phyloP scores from a whole-genome alignment of 2,888 invertebrate genomes.

The Amorpha juglandis region DNA sequence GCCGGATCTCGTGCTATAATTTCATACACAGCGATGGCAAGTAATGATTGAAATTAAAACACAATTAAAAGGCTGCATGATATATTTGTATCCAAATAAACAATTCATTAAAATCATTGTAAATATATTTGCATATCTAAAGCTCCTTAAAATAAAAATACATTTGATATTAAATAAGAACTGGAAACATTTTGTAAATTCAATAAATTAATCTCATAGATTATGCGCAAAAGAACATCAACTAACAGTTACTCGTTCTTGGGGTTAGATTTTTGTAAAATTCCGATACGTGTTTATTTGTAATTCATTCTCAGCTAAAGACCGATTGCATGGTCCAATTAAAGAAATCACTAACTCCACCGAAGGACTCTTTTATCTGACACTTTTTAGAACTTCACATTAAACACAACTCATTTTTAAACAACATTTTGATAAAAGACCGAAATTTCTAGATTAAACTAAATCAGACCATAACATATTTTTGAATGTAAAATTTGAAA shows the following conservation, averaged over 20 bases:
- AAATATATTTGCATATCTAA: conserved; percentile 9
- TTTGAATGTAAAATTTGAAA: no score
- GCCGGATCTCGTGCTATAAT: no score
- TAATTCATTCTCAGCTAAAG: no score
- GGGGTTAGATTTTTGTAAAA: neutral
- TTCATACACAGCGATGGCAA: no score
- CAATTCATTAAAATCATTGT: conserved; percentile 28
- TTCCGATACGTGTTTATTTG: neutral
- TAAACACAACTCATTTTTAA: no score
- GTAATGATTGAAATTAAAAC: conserved; percentile 6
- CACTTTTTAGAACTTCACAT: no score
- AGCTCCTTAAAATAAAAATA: conserved; percentile 17
- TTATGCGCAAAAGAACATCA: conserved; percentile 16
- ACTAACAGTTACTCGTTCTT: neutral
- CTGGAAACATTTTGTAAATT: conserved; percentile 13
- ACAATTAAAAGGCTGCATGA: conserved; percentile 28
- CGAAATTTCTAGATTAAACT: no score
- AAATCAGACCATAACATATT: no score
- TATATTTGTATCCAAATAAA: conserved; percentile 34
- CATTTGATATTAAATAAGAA: conserved; percentile 22
- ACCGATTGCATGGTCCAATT: no score
- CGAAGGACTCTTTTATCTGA: no score
- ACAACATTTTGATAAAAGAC: no score
- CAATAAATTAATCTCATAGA: conserved; percentile 17
- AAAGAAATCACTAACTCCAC: no score